A percentile compares a stretch with the other conserved stretches of the same genome.
These are phyloP conservation scores for Chloromyia formosa DNA, from an alignment of 2,888 invertebrate species.

Conservation along the genomic window DNA sequence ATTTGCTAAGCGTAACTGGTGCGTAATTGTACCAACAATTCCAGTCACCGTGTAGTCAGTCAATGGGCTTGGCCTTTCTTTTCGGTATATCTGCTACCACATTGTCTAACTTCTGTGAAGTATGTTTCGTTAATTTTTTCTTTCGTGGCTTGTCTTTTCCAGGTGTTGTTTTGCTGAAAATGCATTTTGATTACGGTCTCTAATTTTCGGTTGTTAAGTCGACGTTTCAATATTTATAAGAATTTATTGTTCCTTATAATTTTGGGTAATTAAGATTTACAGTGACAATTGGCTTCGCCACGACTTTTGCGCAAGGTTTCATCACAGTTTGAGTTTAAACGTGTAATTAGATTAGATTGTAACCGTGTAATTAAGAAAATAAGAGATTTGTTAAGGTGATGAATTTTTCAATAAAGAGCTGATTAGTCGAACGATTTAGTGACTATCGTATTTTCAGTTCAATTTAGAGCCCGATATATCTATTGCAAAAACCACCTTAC, in stretches of 20 bases:
- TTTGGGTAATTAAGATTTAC: conserved; percentile 30
- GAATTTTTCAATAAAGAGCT: too few species aligned
- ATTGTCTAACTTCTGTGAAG: too few species aligned
- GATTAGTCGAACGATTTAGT: too few species aligned
- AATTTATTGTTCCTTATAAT: conserved; percentile 3
- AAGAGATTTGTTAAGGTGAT: not conserved
- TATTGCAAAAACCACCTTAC: too few species aligned
- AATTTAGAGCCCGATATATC: too few species aligned
- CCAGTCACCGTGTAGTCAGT: not conserved
- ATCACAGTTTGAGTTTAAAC: not conserved
- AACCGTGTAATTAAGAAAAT: not conserved
- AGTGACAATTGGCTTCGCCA: conserved; percentile 14
- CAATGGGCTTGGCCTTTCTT: conserved; percentile 40
- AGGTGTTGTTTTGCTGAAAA: not conserved
- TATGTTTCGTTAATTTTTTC: too few species aligned
- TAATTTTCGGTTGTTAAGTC: conserved; percentile 27
- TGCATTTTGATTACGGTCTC: conserved; percentile 11
- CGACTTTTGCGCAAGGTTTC: not conserved
- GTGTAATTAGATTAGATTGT: not conserved
- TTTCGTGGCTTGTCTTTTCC: too few species aligned
- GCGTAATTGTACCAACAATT: conserved; percentile 41
- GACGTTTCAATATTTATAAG: not conserved
- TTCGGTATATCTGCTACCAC: not conserved
- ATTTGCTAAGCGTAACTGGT: conserved; percentile 34
- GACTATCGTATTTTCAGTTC: too few species aligned